Conservation (phyloP, 2,888 invertebrate genomes). For the Sicus ferrugineus region DNA sequence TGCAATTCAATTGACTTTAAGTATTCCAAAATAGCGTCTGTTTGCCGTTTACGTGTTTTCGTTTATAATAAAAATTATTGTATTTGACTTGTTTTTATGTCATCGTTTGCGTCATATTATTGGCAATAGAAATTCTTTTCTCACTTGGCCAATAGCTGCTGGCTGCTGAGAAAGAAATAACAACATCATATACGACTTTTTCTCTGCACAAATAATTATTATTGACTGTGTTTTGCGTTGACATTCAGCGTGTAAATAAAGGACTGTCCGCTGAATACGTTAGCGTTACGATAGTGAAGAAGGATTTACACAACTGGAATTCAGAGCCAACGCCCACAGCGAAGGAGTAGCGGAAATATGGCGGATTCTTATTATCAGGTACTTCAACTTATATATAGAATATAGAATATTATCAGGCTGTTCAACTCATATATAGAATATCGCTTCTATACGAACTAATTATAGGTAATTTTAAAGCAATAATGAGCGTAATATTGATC, state of each 20-base stretch:
- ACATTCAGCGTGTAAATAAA: not conserved
- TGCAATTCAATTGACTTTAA: not conserved
- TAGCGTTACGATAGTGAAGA: not conserved
- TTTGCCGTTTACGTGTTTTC: not conserved
- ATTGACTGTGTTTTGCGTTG: not conserved
- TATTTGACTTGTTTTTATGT: not conserved
- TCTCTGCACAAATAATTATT: not conserved
- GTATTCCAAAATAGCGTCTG: not conserved
- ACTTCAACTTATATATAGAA: conserved; percentile 40
- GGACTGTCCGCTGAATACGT: not conserved
- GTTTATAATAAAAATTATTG: not conserved
- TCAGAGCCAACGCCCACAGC: not conserved
- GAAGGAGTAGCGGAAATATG: conserved; percentile 52
- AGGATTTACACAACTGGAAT: not conserved
- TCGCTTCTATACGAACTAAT: too few relatives aligned
- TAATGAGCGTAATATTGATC: too few relatives aligned
- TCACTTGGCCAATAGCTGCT: not conserved
- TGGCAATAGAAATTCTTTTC: not conserved
- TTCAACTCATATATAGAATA: too few relatives aligned
- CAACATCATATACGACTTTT: not conserved
- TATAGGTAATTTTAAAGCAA: too few relatives aligned
- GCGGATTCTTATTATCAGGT: conserved; percentile 66
- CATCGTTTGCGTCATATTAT: not conserved
- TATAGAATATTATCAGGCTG: too few relatives aligned
- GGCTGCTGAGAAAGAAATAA: not conserved